Percentiles rank a stretch among this genome's conserved stretches.
Evolutionary conservation across 2,113 vertebrate genomes (phyloP).

Genomic region (Terrapene triunguis): DNA sequence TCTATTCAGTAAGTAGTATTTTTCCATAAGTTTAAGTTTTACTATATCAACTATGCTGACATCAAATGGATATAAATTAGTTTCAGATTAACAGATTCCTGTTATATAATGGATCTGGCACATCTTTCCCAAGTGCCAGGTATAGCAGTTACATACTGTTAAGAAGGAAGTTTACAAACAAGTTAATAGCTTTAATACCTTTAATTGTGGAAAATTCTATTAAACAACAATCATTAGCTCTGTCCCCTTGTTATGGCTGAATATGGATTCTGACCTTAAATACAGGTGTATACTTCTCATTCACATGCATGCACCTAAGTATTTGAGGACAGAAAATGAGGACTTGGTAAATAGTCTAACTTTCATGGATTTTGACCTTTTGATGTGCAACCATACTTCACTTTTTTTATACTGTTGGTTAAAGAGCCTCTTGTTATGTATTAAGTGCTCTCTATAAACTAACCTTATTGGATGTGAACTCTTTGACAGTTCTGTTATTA

Average conservation of each 20-base stretch:
- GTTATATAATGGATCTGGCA: neutral
- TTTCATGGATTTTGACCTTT: neutral
- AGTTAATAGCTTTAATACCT: neutral
- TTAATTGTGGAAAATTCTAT: neutral
- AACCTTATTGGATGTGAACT: neutral
- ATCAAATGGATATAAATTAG: neutral
- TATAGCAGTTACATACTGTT: neutral
- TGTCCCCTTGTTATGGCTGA: neutral
- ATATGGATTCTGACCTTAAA: neutral
- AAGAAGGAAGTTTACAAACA: neutral
- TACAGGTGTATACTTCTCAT: neutral
- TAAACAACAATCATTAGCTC: neutral
- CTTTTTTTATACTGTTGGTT: neutral
- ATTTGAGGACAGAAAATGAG: neutral
- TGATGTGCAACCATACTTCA: neutral
- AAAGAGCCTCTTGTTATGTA: neutral
- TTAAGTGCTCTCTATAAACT: neutral
- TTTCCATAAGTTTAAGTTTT: neutral
- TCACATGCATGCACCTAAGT: rapidly evolving
- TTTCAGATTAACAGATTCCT: neutral
- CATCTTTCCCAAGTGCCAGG: neutral
- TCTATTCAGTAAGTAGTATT: neutral
- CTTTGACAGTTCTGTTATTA: neutral
- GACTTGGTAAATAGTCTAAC: neutral
- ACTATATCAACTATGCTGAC: neutral